Conservation (phyloP, 2,113 vertebrate species). For the Opisthocomus hoazin region DNA sequence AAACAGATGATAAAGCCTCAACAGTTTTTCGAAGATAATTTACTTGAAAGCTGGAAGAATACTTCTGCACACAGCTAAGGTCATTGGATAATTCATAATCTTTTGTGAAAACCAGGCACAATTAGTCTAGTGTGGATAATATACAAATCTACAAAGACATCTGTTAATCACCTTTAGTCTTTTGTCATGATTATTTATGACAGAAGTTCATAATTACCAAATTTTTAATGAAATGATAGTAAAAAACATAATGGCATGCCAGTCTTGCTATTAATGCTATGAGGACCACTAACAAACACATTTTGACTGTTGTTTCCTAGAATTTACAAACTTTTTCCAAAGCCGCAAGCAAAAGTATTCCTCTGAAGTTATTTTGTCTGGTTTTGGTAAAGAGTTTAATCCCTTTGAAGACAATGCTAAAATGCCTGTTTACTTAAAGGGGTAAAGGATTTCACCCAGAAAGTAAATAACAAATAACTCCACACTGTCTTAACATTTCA, state of each 20-base stretch:
- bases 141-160: background rate
- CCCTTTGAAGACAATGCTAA: background rate
- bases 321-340: background rate
- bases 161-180: background rate
- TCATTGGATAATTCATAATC: slow-evolving; percentile 8
- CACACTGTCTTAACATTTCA: background rate
- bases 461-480: background rate
- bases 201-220: background rate
- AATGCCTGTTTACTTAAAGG: background rate
- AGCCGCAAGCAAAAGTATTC: background rate
- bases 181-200: background rate
- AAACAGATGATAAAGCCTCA: background rate
- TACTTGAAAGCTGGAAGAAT: background rate
- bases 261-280: background rate
- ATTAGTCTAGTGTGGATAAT: background rate
- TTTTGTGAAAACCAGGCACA: background rate
- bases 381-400: background rate
- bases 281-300: background rate
- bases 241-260: background rate
- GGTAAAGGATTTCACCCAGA: background rate
- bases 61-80: background rate
- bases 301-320: background rate
- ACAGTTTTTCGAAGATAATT: background rate
- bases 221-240: background rate
- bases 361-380: background rate